A percentile compares a stretch with the other conserved stretches of the same genome.
Evolutionary conservation across 2,797 vertebrate genomes (phyloP).

Genomic region (Cryptoprocta ferox): DNA sequence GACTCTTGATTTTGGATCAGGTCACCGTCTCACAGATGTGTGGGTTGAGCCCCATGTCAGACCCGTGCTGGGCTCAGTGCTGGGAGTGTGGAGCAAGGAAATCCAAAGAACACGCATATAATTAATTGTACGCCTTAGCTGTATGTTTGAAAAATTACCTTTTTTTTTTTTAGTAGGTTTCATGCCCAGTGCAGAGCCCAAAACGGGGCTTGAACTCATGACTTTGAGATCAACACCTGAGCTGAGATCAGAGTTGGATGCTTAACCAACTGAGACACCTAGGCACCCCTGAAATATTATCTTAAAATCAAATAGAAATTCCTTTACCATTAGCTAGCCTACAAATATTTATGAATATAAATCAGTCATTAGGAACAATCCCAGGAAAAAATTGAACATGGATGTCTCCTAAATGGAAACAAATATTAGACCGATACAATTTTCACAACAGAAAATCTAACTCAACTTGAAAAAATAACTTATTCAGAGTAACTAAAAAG

Average conservation of each 20-base stretch:
- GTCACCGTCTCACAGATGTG: too few relatives aligned
- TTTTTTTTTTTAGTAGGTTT: too few relatives aligned
- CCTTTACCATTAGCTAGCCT: constrained; percentile 49
- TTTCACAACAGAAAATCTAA: constrained; percentile 71
- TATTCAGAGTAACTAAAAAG: constrained; percentile 36
- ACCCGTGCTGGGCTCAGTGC: too few relatives aligned
- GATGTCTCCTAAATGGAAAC: neutral
- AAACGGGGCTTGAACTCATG: too few relatives aligned
- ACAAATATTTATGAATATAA: constrained; percentile 57
- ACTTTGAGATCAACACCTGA: too few relatives aligned
- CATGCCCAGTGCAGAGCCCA: too few relatives aligned
- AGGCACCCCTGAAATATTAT: neutral
- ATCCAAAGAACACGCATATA: constrained; percentile 37
- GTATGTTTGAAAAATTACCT: constrained; percentile 30
- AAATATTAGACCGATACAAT: constrained; percentile 57
- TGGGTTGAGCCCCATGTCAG: too few relatives aligned
- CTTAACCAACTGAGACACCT: too few relatives aligned
- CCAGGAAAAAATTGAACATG: constrained; percentile 18
- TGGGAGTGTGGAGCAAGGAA: neutral
- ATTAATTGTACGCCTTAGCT: neutral
- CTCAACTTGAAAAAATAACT: constrained; percentile 54
- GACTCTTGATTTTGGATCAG: too few relatives aligned
- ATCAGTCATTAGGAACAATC: constrained; percentile 53
- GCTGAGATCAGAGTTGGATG: too few relatives aligned
- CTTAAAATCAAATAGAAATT: constrained; percentile 54